phyloP scores from a whole-genome alignment of 2,113 vertebrate genomes.

The Meleagris gallopavo region DNA sequence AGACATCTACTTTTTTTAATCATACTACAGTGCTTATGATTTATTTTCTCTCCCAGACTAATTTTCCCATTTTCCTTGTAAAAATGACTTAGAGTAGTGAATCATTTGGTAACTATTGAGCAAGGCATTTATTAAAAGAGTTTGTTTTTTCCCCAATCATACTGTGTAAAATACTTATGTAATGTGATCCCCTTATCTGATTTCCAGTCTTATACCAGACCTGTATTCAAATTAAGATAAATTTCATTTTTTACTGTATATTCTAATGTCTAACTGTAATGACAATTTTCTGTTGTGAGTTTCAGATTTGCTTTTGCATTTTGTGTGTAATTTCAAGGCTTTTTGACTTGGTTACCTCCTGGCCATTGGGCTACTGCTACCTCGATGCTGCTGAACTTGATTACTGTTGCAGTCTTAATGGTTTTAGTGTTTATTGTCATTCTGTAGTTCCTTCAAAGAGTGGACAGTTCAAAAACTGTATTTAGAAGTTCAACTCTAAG shows the following conservation, averaged over 20 bases:
- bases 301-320: background rate
- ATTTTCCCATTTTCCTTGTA: background rate
- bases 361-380: background rate
- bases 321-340: background rate
- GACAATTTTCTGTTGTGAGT: background rate
- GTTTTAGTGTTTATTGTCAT: background rate
- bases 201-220: background rate
- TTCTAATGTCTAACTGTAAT: background rate
- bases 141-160: background rate
- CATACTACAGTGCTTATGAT: background rate
- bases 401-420: background rate
- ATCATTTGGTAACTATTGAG: background rate
- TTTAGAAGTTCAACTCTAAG: background rate
- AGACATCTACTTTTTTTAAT: background rate
- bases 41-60: background rate
- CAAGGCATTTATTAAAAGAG: background rate
- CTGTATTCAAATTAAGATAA: background rate
- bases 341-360: background rate
- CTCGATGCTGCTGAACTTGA: background rate
- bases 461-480: background rate
- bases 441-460: background rate
- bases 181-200: background rate
- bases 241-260: background rate
- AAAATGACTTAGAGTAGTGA: background rate
- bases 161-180: background rate